Evolutionary conservation across 2,113 vertebrate species (phyloP).

Genomic region (Periophthalmodon schlosseri): DNA sequence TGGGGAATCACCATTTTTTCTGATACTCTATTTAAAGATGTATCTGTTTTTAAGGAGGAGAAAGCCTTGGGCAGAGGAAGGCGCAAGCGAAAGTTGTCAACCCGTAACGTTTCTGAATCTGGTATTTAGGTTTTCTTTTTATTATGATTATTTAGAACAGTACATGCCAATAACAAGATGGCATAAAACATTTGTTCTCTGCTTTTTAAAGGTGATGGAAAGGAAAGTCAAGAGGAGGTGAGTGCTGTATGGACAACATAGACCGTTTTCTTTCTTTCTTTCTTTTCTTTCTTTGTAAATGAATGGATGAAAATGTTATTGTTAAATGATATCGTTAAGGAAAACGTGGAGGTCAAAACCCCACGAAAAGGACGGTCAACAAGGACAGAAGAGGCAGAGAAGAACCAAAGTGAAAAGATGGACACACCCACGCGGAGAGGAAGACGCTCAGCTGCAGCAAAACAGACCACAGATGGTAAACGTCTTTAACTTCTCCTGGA

Average conservation of each 20-base stretch:
- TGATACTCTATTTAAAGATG: background rate
- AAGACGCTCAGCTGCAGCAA: conserved; percentile 41
- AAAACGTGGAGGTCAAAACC: conserved; percentile 50
- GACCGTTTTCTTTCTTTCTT: background rate
- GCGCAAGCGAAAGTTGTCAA: conserved; percentile 54
- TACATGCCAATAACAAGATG: background rate
- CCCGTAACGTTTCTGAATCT: conserved; percentile 27
- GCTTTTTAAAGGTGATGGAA: conserved; percentile 20
- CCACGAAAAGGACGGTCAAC: conserved; percentile 60
- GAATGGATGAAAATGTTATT: too few relatives aligned
- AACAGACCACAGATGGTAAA: conserved; percentile 40
- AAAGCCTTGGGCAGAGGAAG: conserved; percentile 48
- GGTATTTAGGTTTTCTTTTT: background rate
- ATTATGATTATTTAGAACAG: background rate
- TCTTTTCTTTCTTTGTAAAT: too few relatives aligned
- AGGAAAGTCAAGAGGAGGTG: conserved; percentile 34
- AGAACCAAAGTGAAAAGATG: conserved; percentile 30
- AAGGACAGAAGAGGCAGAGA: conserved; percentile 44
- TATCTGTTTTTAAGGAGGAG: conserved; percentile 58
- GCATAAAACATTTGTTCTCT: background rate
- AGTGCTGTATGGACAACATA: background rate
- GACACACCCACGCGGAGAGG: conserved; percentile 33
- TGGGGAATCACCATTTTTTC: too few relatives aligned
- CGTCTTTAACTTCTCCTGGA: background rate
- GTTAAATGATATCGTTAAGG: conserved; percentile 16